Conservation (phyloP, 2,888 invertebrate species). For the Platynereis dumerilii region DNA sequence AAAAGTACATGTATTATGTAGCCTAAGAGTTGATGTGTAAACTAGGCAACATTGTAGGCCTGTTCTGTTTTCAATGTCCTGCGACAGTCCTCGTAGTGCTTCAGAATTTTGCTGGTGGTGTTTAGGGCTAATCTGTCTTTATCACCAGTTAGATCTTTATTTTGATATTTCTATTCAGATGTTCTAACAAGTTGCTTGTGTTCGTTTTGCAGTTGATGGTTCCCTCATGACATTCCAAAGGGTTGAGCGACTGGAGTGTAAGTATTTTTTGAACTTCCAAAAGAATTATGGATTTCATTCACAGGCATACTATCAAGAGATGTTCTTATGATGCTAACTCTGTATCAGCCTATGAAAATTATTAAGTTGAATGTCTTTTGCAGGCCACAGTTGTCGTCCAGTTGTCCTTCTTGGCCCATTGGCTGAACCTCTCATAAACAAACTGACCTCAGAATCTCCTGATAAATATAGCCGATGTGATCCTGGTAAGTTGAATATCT, state of each 20-base stretch:
- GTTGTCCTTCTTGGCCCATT: slow-evolving; percentile 91
- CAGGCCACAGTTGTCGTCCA: slow-evolving; percentile 72
- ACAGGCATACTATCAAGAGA: not conserved
- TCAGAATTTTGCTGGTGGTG: too few relatives aligned
- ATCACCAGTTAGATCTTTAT: too few relatives aligned
- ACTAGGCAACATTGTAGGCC: slow-evolving; percentile 2
- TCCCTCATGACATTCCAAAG: slow-evolving; percentile 81
- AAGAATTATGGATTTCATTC: too few relatives aligned
- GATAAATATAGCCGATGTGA: slow-evolving; percentile 83
- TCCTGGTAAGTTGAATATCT: slow-evolving; percentile 67
- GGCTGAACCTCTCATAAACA: slow-evolving; percentile 88
- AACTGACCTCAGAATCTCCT: slow-evolving; percentile 90
- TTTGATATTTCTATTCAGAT: too few relatives aligned
- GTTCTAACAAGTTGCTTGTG: too few relatives aligned
- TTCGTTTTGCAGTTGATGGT: slow-evolving; percentile 38
- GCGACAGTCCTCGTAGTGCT: too few relatives aligned
- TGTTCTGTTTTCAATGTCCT: not conserved
- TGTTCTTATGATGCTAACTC: too few relatives aligned
- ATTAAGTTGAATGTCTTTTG: too few relatives aligned
- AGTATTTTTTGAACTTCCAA: slow-evolving; percentile 61
- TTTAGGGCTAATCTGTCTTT: too few relatives aligned
- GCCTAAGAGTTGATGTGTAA: too few relatives aligned
- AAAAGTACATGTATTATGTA: too few relatives aligned
- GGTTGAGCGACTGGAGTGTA: slow-evolving; percentile 91
- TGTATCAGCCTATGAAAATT: too few relatives aligned